phyloP scores from a whole-genome alignment of 2,113 vertebrate genomes.

The Sebastes schlegelii region DNA sequence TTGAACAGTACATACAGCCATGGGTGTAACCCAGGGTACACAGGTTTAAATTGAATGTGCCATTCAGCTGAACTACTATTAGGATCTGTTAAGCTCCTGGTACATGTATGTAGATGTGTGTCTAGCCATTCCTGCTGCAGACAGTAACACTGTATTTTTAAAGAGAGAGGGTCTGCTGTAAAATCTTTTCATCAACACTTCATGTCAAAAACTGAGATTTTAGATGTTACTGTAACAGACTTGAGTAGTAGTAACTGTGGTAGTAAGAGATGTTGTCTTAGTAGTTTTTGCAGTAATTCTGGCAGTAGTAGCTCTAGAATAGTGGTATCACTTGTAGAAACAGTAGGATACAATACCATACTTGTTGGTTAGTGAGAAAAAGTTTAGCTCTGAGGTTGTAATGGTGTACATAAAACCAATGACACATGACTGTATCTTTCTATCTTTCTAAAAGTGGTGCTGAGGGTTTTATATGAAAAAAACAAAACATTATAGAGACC shows the following conservation, averaged over 20 bases:
- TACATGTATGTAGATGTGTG: not conserved
- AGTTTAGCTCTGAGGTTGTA: not conserved
- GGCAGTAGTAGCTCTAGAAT: not conserved
- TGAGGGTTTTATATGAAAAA: not conserved
- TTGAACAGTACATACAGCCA: not conserved
- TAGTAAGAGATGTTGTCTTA: too few species aligned
- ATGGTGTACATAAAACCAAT: not conserved
- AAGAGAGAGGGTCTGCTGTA: not conserved
- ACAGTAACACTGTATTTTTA: not conserved
- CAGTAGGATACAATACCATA: not conserved
- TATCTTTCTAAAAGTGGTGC: not conserved
- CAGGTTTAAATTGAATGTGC: not conserved
- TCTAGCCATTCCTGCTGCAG: not conserved
- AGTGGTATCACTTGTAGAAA: not conserved
- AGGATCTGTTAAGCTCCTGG: not conserved
- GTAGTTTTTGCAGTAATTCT: not conserved
- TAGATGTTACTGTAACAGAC: not conserved
- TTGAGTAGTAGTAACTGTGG: not conserved
- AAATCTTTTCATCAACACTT: not conserved
- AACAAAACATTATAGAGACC: too few species aligned
- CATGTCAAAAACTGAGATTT: not conserved
- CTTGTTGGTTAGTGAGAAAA: not conserved
- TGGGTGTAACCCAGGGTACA: not conserved
- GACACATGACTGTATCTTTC: not conserved
- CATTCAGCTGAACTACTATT: not conserved